A percentile compares a stretch with the other conserved stretches of the same genome.
These are phyloP conservation scores for Lasioglossum lativentre DNA, from an alignment of 2,888 invertebrate genomes.

Conservation along the genomic window DNA sequence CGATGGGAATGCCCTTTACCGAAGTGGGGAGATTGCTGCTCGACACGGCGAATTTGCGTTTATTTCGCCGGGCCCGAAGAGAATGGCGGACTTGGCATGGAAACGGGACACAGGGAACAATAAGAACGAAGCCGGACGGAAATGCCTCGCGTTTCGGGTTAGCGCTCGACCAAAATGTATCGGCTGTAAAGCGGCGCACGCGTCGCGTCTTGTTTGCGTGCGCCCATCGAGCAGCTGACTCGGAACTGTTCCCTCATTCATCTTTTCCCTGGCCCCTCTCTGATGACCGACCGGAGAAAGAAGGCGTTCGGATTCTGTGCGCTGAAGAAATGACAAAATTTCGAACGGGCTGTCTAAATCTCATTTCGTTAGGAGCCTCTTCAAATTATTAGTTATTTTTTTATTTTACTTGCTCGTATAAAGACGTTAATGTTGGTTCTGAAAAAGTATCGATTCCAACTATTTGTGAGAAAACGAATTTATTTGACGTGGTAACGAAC, in stretches of 20 bases:
- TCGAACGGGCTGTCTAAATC: no score
- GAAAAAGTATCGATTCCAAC: no score
- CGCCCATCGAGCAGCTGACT: neutral
- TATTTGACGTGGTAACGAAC: no score
- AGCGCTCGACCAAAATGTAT: conserved; percentile 38
- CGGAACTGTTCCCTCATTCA: neutral
- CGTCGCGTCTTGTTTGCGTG: conserved; percentile 1
- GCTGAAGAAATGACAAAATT: neutral
- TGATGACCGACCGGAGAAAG: neutral
- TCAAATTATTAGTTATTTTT: neutral
- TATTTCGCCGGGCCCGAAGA: conserved; percentile 54
- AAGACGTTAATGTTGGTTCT: no score
- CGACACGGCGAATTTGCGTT: conserved; percentile 67
- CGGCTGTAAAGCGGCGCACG: conserved; percentile 24
- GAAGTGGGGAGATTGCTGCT: conserved; percentile 46
- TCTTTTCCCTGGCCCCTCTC: neutral
- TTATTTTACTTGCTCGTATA: no score
- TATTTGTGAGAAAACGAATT: no score
- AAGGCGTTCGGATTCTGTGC: neutral
- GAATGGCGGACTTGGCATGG: conserved; percentile 62
- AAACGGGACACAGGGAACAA: conserved; percentile 42
- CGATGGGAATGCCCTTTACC: conserved; percentile 44
- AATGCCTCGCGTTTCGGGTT: conserved; percentile 27
- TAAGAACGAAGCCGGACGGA: conserved; percentile 37
- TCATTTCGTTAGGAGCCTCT: neutral